Conservation (phyloP, 92 coral and sea anemone genomes). For the Diadumene lineata region DNA sequence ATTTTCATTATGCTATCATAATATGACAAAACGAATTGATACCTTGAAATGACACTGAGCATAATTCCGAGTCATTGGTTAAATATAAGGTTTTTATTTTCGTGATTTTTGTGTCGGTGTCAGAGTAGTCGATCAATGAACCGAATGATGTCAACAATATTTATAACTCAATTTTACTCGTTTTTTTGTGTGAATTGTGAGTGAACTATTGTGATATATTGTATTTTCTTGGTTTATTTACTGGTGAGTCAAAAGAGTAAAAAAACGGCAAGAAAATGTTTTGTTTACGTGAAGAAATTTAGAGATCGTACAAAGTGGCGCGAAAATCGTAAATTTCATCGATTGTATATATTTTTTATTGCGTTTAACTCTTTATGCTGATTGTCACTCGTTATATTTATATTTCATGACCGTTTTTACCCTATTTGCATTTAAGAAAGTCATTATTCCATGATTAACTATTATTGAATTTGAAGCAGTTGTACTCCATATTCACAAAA, state of each 20-base stretch:
- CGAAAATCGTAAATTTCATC: neutral
- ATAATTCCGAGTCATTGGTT: neutral
- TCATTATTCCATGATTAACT: neutral
- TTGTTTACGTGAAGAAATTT: neutral
- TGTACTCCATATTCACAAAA: neutral
- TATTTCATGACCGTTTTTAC: neutral
- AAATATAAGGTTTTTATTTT: neutral
- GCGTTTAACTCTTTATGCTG: neutral
- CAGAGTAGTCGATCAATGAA: neutral
- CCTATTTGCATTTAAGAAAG: neutral
- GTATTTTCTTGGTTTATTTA: neutral
- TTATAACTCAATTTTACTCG: neutral
- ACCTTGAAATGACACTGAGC: neutral
- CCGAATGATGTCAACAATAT: neutral
- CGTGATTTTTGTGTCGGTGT: neutral
- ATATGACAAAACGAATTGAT: neutral
- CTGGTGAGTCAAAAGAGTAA: neutral
- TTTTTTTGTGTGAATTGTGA: neutral
- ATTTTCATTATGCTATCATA: neutral
- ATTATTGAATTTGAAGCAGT: neutral
- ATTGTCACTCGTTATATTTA: constrained; percentile 8
- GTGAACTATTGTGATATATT: neutral
- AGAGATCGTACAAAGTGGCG: constrained; percentile 13
- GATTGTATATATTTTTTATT: neutral
- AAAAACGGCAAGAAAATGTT: neutral